Base-by-base conservation (phyloP, 2,113 vertebrate genomes). In the Pao palembangensis region DNA sequence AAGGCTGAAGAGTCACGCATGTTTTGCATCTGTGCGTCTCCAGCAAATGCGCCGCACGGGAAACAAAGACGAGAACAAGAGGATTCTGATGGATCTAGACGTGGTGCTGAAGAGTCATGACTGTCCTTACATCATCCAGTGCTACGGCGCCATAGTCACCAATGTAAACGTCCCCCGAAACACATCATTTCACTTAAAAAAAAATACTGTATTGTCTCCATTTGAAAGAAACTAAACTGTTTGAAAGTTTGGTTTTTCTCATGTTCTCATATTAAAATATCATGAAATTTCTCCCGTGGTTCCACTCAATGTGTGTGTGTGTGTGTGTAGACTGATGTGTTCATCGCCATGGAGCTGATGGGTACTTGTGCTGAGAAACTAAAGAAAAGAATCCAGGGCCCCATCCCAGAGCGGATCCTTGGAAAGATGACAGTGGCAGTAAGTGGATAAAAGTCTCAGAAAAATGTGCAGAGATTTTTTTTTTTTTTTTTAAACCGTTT, bases 311-410 rank as follows among this genome's bases (percentile, higher is more conserved):
- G 13, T 8, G n/a, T 75, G 16, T 41, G 6, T 61, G 31, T 62
- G 60, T 1, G 0, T 57, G 15, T 31, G 0, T 80, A 98, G 95
- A 98, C 95, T 0, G 95, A 98, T 7, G 95, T 98, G 48, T 97
- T 98, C 81, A 98, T 98, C 2, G 95, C 95, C 78, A 98, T 97
- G 95, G 95, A 98, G 84, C 89, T 98, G 68, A 98, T 98, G 95
- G 95, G 95, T 54, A 96, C 95, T 0, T 98, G 95, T 46, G 95
- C 95, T 0, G 95, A 98, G 84, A 98, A 98, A 82, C 90, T 98
- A 44, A 98, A 98, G 90, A 98, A 98, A 70, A 92, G 95, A 49
- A 94, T 98, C 79, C 94, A 96, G 76, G 95, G 94, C 0, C 95
- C 95, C 51, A 97, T 97, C 43, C 95, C 95, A 0, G 95, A 98